Percentiles rank a stretch among this genome's conserved stretches.
Conservation (phyloP, 1,140 invertebrate species). For the Andricus grossulariae region DNA sequence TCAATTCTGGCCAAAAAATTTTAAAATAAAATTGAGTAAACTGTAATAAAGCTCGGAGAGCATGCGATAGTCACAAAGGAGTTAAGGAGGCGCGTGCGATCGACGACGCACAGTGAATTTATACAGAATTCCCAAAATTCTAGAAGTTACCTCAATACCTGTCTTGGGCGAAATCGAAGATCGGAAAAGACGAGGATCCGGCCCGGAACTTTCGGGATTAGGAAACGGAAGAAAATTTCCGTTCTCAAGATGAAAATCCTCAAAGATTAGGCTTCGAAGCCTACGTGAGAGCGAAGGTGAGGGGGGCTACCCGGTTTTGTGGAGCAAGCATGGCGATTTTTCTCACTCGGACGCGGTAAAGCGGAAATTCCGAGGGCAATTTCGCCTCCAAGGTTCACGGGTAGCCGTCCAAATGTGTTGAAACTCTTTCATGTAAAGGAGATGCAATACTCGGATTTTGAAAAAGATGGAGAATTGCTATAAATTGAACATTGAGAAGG, state of each 20-base stretch:
- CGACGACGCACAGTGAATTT: conserved; percentile 15
- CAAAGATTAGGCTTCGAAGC: conserved; percentile 26
- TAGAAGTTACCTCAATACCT: too few relatives aligned
- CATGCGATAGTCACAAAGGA: conserved; percentile 24
- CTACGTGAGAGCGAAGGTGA: conserved; percentile 38
- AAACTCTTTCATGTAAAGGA: conserved; percentile 39
- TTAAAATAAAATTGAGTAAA: not conserved
- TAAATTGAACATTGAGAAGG: conserved; percentile 24
- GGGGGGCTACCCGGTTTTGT: conserved; percentile 54
- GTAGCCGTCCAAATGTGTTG: conserved; percentile 29
- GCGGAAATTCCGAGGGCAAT: conserved; percentile 8
- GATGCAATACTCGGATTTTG: conserved; percentile 29
- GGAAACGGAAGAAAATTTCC: conserved; percentile 20
- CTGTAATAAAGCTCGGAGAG: not conserved
- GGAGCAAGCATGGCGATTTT: conserved; percentile 67
- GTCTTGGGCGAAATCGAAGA: too few relatives aligned
- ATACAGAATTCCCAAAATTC: not conserved
- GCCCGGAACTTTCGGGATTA: not conserved
- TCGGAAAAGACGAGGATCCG: not conserved
- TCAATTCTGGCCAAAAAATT: too few relatives aligned
- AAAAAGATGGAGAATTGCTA: conserved; percentile 40
- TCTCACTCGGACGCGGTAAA: conserved; percentile 45
- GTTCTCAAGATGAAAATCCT: not conserved
- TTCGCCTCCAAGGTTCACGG: not conserved
- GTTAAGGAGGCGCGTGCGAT: not conserved